Percentiles rank a stretch among this genome's conserved stretches.
Evolutionary conservation across 2,888 invertebrate species (phyloP).

Genomic region (Ichneumoninae sp.): DNA sequence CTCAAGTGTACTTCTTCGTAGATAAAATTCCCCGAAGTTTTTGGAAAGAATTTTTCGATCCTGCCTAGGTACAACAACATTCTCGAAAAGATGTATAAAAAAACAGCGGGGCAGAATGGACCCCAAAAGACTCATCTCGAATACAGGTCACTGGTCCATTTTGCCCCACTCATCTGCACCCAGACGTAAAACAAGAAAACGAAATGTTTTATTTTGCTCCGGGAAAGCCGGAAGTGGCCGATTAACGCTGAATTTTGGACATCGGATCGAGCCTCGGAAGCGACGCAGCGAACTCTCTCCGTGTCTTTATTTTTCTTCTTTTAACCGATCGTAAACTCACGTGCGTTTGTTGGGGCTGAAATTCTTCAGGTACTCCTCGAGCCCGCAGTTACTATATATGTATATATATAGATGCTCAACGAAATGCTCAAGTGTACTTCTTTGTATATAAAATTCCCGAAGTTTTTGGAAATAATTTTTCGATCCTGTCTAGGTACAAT

Average conservation of each 20-base stretch:
- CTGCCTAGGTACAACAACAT: too few relatives aligned
- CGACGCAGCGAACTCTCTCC: slow-evolving; percentile 4
- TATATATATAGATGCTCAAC: too few relatives aligned
- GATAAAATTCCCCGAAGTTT: slow-evolving; percentile 69
- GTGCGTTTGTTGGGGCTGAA: slow-evolving; percentile 5
- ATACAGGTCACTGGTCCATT: too few relatives aligned
- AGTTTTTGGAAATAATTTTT: too few relatives aligned
- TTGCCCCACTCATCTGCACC: too few relatives aligned
- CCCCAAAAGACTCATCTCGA: too few relatives aligned
- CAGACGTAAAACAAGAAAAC: background rate
- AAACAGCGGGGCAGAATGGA: too few relatives aligned
- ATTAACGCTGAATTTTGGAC: slow-evolving; percentile 65
- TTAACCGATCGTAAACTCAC: slow-evolving; percentile 12
- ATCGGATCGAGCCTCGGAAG: background rate
- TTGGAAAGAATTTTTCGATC: slow-evolving; percentile 69
- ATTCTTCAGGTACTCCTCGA: background rate
- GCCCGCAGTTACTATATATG: background rate
- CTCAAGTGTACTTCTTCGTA: slow-evolving; percentile 60
- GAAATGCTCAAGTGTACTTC: too few relatives aligned
- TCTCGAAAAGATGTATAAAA: too few relatives aligned
- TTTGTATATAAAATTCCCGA: too few relatives aligned
- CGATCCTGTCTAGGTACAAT: too few relatives aligned
- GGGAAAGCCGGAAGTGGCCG: slow-evolving; percentile 72
- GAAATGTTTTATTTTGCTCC: slow-evolving; percentile 12
- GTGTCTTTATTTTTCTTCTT: background rate